phyloP scores from a whole-genome alignment of 1,140 invertebrate species.

The Nephila pilipes region DNA sequence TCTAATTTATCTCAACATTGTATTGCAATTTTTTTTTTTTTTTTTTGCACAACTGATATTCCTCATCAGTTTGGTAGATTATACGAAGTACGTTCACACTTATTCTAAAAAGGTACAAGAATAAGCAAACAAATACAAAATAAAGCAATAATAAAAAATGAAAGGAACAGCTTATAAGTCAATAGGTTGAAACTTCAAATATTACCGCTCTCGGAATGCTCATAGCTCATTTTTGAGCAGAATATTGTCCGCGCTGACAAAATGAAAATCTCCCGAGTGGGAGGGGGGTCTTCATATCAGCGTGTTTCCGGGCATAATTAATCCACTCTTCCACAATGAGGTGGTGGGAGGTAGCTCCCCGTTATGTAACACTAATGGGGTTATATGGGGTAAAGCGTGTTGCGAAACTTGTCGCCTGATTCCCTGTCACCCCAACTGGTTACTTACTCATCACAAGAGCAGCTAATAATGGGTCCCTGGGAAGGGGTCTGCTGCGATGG shows the following conservation, averaged over 20 bases:
- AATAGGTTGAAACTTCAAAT: constrained; percentile 4
- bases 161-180: background rate
- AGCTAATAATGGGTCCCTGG: constrained; percentile 75
- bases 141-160: background rate
- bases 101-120: background rate
- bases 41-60: no score
- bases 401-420: constrained; percentile 75
- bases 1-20: no score
- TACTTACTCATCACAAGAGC: constrained; percentile 72
- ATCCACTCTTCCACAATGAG: constrained; percentile 54
- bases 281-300: constrained; percentile 5
- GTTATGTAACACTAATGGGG: constrained; percentile 72
- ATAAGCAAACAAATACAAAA: background rate
- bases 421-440: constrained; percentile 74
- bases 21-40: no score
- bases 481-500: constrained; percentile 26
- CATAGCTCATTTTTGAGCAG: constrained; percentile 19
- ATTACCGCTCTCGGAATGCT: background rate
- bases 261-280: constrained; percentile 26
- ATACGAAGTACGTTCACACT: background rate
- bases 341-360: constrained; percentile 34
- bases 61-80: no score
- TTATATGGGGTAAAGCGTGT: constrained; percentile 71
- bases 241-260: constrained; percentile 25
- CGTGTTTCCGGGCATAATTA: constrained; percentile 66